A percentile compares a stretch with the other conserved stretches of the same genome.
Evolutionary conservation across 37 sponge, comb jelly and placozoan genomes (phyloP).

Genomic region (Eunapius fragilis): DNA sequence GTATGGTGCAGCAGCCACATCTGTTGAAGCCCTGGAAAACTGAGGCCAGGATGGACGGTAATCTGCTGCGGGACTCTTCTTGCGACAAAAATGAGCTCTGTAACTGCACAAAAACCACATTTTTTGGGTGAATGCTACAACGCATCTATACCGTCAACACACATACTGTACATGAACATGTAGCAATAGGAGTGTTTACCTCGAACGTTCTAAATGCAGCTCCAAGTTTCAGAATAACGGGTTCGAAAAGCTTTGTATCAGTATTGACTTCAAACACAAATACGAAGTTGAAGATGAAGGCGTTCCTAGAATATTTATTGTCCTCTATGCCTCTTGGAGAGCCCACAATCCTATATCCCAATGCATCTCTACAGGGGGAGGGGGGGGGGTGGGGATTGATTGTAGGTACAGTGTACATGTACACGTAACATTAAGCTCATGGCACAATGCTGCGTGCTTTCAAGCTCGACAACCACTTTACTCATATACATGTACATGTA

Average conservation of each 20-base stretch:
- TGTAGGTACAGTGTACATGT: too few relatives aligned
- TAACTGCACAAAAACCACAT: too few relatives aligned
- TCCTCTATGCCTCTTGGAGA: constrained; percentile 83
- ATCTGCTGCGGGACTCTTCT: not conserved
- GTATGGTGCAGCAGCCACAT: constrained; percentile 69
- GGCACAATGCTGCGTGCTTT: too few relatives aligned
- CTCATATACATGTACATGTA: too few relatives aligned
- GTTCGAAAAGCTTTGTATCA: constrained; percentile 69
- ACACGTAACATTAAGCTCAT: too few relatives aligned
- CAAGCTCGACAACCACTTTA: too few relatives aligned
- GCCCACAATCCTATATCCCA: constrained; percentile 59
- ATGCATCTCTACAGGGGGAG: constrained; percentile 58
- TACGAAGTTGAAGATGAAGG: constrained; percentile 87
- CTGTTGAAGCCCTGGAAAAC: constrained; percentile 55
- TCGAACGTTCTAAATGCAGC: constrained; percentile 74
- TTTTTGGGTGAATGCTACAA: too few relatives aligned
- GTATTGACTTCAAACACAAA: constrained; percentile 79
- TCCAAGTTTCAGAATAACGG: constrained; percentile 79
- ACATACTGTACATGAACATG: too few relatives aligned
- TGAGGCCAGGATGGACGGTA: constrained; percentile 42
- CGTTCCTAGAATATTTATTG: constrained; percentile 83
- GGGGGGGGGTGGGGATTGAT: too few relatives aligned
- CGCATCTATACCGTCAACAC: too few relatives aligned
- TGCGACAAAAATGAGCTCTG: constrained; percentile 75
- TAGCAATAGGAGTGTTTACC: too few relatives aligned